Conservation (phyloP, 2,888 invertebrate species). For the Pilophorus perplexus region DNA sequence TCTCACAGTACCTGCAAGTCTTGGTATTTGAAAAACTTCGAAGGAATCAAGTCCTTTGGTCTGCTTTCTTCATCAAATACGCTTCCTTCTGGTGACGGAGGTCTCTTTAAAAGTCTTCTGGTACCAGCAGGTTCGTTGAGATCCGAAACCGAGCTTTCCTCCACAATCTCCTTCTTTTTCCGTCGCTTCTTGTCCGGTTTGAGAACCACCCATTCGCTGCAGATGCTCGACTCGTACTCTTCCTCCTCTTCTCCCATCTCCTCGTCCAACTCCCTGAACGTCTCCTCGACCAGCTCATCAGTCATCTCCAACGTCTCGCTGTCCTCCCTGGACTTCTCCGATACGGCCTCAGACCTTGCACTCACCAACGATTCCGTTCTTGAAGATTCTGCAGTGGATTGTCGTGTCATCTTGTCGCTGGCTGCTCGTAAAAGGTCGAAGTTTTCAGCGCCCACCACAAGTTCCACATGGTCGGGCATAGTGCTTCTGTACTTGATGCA, state of each 20-base stretch:
- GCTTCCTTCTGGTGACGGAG: neutral
- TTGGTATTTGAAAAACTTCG: conserved; percentile 9
- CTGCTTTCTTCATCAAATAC: neutral
- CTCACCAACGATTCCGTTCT: no score
- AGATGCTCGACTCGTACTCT: neutral
- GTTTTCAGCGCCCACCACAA: neutral
- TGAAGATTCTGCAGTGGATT: neutral
- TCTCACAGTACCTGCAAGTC: conserved; percentile 2
- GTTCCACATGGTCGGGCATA: conserved; percentile 4
- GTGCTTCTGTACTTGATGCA: conserved; percentile 25
- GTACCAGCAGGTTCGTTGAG: neutral
- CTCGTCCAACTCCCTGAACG: neutral
- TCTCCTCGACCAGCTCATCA: conserved; percentile 6
- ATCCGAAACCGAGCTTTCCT: neutral
- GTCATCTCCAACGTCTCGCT: neutral
- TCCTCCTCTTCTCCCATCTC: neutral
- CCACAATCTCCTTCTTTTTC: neutral
- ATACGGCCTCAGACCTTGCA: neutral
- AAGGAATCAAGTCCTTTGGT: neutral
- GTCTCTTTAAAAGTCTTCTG: neutral
- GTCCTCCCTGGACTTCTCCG: neutral
- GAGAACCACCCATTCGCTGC: conserved; percentile 22
- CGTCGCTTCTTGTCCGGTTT: conserved; percentile 4
- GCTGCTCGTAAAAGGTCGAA: no score
- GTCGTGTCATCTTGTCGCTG: neutral